These are phyloP conservation scores for Saguinus midas DNA, from an alignment of 2,113 vertebrate species.

Conservation along the genomic window DNA sequence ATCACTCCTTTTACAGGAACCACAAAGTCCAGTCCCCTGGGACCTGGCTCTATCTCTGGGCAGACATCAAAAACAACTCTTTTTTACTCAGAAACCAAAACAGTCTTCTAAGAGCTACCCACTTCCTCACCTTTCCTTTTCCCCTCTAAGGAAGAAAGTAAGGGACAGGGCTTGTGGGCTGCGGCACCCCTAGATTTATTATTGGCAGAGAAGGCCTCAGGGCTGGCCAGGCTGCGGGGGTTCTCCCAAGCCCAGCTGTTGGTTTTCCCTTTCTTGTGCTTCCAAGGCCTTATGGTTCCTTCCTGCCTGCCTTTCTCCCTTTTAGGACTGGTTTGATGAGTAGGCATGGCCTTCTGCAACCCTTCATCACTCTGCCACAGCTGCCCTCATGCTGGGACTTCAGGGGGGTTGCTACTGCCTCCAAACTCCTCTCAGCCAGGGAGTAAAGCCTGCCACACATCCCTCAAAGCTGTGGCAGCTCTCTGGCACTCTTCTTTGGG, in stretches of 20 bases:
- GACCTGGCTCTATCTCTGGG: conserved; percentile 62
- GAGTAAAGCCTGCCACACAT: not conserved
- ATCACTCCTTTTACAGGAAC: conserved; percentile 57
- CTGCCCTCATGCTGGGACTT: not conserved
- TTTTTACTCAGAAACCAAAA: conserved; percentile 38
- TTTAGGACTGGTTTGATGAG: conserved; percentile 31
- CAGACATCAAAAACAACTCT: conserved; percentile 52
- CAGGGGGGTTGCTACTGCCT: not conserved
- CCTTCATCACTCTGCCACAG: not conserved
- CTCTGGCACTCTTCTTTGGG: not conserved
- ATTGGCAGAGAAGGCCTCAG: not conserved
- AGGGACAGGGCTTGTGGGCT: not conserved
- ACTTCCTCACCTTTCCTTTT: conserved; percentile 39
- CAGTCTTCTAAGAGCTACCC: conserved; percentile 40
- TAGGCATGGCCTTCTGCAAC: not conserved
- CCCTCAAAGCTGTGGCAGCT: not conserved
- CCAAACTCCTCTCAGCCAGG: not conserved
- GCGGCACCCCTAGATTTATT: not conserved
- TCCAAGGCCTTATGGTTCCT: conserved; percentile 60
- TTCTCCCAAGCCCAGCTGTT: conserved; percentile 4
- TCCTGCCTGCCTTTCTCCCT: conserved; percentile 46
- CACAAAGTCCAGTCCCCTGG: conserved; percentile 43
- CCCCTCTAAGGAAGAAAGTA: not conserved
- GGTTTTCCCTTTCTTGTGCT: conserved; percentile 57
- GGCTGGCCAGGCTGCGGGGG: conserved; percentile 56